Conservation (phyloP, 2,113 vertebrate species). For the Phrynosoma platyrhinos region DNA sequence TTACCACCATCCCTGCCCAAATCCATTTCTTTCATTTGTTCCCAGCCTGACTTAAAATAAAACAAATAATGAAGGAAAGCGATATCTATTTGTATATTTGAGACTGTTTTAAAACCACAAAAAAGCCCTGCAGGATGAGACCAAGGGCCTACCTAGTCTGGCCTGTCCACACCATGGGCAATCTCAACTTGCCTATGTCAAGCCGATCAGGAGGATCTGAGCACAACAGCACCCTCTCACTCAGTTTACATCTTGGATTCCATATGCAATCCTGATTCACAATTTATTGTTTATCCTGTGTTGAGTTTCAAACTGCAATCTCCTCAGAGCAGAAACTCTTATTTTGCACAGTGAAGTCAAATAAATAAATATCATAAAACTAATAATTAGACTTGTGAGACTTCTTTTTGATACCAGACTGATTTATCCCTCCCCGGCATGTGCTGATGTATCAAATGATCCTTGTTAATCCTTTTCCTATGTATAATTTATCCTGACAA, state of each 20-base stretch:
- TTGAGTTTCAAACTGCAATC: not conserved
- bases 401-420: conserved; percentile 32
- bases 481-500: conserved; percentile 26
- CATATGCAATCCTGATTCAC: not conserved
- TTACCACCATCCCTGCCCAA: not conserved
- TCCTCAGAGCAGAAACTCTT: not conserved
- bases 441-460: conserved; percentile 23
- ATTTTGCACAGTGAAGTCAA: not conserved
- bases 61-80: not conserved
- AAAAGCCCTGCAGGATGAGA: not conserved
- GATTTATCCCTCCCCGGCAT: not conserved
- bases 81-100: not conserved
- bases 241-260: conserved; percentile 43
- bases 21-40: not conserved
- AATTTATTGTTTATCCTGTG: too few relatives aligned
- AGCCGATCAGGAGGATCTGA: not conserved
- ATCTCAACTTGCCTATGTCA: not conserved
- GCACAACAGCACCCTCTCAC: not conserved
- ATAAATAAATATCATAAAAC: not conserved
- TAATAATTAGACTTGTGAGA: not conserved
- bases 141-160: not conserved
- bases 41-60: not conserved
- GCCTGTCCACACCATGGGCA: not conserved
- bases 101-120: not conserved
- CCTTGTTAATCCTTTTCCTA: conserved; percentile 1